Conservation (phyloP, 2,888 invertebrate genomes). For the Colletes collaris region DNA sequence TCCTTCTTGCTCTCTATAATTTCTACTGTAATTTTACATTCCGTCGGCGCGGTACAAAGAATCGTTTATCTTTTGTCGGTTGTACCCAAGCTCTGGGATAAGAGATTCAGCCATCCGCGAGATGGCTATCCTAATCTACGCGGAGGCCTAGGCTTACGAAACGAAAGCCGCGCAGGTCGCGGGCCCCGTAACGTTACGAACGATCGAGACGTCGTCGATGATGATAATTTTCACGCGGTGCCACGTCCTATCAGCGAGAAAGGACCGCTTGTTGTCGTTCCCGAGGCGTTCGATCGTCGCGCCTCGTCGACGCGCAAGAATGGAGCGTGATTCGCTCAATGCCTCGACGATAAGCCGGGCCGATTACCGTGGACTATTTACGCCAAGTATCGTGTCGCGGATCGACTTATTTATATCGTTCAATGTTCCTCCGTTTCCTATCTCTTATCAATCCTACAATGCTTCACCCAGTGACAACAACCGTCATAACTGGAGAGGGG, state of each 20-base stretch:
- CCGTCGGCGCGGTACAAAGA: no score
- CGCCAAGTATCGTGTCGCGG: conserved; percentile 17
- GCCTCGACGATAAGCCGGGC: conserved; percentile 27
- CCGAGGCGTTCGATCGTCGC: conserved; percentile 23
- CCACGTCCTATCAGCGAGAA: conserved; percentile 26
- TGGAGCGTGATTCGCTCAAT: conserved; percentile 26
- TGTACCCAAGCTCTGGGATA: no score
- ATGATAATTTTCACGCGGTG: conserved; percentile 28
- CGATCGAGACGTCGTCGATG: conserved; percentile 8
- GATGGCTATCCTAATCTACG: not conserved
- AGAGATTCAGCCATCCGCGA: no score
- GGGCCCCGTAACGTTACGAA: not conserved
- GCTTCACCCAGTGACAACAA: no score
- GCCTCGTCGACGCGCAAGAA: conserved; percentile 21
- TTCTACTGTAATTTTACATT: no score
- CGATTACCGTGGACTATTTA: conserved; percentile 32
- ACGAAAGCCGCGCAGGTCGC: not conserved
- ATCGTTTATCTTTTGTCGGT: no score
- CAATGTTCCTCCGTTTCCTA: conserved; percentile 8
- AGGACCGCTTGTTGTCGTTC: conserved; percentile 6
- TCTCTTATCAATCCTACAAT: not conserved
- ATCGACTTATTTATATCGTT: conserved; percentile 23
- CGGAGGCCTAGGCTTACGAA: not conserved
- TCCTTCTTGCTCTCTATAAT: no score
- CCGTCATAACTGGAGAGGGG: no score